Percentiles rank a stretch among this genome's conserved stretches.
These are phyloP conservation scores for Catostomus latipinnis DNA, from an alignment of 2,797 vertebrate species.

Conservation along the genomic window DNA sequence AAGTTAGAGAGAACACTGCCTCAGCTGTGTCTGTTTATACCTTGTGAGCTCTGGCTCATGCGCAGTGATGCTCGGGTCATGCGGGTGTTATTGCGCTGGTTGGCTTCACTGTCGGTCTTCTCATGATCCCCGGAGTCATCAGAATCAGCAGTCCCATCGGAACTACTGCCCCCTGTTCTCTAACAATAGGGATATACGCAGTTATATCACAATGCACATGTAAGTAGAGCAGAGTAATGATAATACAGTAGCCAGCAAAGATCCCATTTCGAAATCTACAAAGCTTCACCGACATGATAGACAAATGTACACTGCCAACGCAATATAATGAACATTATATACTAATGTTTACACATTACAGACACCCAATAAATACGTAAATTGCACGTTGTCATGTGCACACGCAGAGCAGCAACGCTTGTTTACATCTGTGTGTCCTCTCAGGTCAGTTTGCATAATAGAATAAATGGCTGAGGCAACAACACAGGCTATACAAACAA, in stretches of 20 bases:
- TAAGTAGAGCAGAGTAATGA: too few species aligned
- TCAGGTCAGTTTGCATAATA: not conserved
- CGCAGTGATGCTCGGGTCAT: slow-evolving; percentile 94
- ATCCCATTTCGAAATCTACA: too few species aligned
- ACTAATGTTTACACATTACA: too few species aligned
- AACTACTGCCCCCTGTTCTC: slow-evolving; percentile 96
- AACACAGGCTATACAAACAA: too few species aligned
- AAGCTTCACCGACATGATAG: too few species aligned
- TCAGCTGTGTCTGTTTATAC: slow-evolving; percentile 67
- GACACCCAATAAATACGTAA: too few species aligned
- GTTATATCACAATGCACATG: not conserved
- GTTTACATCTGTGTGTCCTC: not conserved
- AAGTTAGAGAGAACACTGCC: not conserved
- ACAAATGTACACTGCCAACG: too few species aligned
- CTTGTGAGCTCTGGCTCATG: slow-evolving; percentile 97
- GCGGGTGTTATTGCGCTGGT: slow-evolving; percentile 86
- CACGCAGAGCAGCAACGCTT: not conserved
- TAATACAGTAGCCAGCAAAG: too few species aligned
- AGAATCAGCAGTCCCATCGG: slow-evolving; percentile 96
- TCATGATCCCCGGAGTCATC: slow-evolving; percentile 98
- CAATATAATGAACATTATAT: too few species aligned
- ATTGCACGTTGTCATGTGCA: too few species aligned
- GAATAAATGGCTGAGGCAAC: not conserved
- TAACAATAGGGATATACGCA: slow-evolving; percentile 61
- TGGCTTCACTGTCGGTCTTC: slow-evolving; percentile 94